These are phyloP conservation scores for Podarcis raffonei DNA, from an alignment of 2,113 vertebrate species.

Conservation along the genomic window DNA sequence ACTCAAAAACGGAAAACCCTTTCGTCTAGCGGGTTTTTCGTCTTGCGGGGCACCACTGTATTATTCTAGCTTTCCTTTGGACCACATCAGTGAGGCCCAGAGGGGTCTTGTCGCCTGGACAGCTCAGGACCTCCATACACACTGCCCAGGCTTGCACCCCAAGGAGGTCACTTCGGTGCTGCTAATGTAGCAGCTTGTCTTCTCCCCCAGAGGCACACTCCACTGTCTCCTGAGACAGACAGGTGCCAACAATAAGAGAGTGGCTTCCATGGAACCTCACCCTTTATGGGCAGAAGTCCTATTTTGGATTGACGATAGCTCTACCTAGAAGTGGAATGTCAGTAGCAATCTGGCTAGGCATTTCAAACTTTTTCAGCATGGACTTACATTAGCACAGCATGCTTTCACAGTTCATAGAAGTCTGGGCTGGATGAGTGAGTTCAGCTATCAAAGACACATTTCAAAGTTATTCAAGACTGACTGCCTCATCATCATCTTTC, in stretches of 20 bases:
- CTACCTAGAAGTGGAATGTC: background rate
- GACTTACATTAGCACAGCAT: background rate
- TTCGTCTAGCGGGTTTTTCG: no score
- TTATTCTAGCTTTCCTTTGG: no score
- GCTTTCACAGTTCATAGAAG: conserved; percentile 19
- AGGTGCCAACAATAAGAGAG: background rate
- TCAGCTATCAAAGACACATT: background rate
- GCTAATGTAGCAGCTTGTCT: no score
- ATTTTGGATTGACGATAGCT: background rate
- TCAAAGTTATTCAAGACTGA: conserved; percentile 24
- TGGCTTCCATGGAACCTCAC: background rate
- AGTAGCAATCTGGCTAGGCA: background rate
- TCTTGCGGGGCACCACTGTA: no score
- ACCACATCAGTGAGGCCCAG: no score
- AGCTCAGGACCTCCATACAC: no score
- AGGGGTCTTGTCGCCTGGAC: no score
- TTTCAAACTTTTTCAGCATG: background rate
- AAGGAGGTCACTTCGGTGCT: no score
- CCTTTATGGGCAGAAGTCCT: background rate
- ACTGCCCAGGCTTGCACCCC: no score
- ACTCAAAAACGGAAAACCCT: no score
- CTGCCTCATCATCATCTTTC: conserved; percentile 9
- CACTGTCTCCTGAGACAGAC: no score
- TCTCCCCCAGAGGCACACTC: no score
- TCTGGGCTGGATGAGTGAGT: conserved; percentile 10